Evolutionary conservation across 2,797 vertebrate genomes (phyloP).

Genomic region (Novumbra hubbsi): DNA sequence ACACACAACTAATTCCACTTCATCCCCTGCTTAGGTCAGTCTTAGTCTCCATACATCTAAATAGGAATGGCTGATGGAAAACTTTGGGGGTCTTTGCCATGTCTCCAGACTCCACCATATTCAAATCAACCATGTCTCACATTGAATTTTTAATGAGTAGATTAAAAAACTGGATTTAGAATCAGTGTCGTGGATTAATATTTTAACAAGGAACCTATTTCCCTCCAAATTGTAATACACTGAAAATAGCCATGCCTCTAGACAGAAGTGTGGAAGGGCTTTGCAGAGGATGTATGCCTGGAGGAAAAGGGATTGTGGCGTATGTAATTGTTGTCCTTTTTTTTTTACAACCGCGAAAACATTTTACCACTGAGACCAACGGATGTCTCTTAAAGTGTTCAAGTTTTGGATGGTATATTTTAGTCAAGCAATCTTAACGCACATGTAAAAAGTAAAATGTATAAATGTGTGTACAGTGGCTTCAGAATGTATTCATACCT

Average conservation of each 20-base stretch:
- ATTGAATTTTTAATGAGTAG: slow-evolving; percentile 60
- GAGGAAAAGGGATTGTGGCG: slow-evolving; percentile 27
- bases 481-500: no score
- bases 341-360: slow-evolving; percentile 56
- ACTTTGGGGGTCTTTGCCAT: slow-evolving; percentile 12
- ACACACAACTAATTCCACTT: neutral
- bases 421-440: no score
- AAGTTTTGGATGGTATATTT: no score
- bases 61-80: neutral
- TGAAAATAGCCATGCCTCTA: slow-evolving; percentile 37
- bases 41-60: neutral
- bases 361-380: slow-evolving; percentile 36
- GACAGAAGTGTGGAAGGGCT: slow-evolving; percentile 23
- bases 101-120: slow-evolving; percentile 33
- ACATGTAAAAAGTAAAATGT: no score
- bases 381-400: slow-evolving; percentile 17
- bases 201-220: slow-evolving; percentile 58
- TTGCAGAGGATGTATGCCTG: slow-evolving; percentile 23
- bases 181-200: slow-evolving; percentile 58
- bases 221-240: slow-evolving; percentile 51
- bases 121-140: slow-evolving; percentile 53
- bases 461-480: no score
- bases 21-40: neutral
- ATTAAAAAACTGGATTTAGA: slow-evolving; percentile 64
- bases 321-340: slow-evolving; percentile 52